Base-by-base conservation (phyloP, 2,797 vertebrate genomes). In the Halcyon smyrnensis region DNA sequence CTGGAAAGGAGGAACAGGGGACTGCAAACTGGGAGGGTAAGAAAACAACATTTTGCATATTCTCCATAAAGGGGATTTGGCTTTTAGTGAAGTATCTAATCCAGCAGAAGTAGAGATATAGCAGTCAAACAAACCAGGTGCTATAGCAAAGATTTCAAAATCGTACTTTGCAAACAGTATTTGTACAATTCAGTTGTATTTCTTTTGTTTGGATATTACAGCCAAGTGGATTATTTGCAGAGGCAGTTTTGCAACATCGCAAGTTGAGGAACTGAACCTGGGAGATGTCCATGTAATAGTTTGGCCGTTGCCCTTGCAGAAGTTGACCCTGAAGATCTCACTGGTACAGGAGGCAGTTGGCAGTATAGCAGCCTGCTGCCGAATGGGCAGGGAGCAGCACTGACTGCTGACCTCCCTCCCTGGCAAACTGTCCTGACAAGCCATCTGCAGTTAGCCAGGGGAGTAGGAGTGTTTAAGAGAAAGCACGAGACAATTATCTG, bases 11-110 rank as follows among this genome's bases (percentile, higher is more conserved):
- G 99, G 99, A 70, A 99, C 98, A 0, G 99, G 99, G 15, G 98
- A 99, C 98, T 99, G 98, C 98, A 99, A 99, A 95, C 93, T 99
- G 94, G 99, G 99, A 97, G 99, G 98, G 99, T 99, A 95, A 95
- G 98, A 56, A 85, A 93, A 68, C 24, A 8, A 23, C 9, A 28
- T 68, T 41, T 30, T 75, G 3, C 19, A 21, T 80, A 59, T 94
- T 68, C 24, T 54, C 18, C 14, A 15, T 39, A 71, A 46, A 37
- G 17, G 28, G 46, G 32, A 39, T 68, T 28, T 23, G 11, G 1
- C 3, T 36, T 93, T 80, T 67, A 74, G 48, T 71, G 20, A 77
- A 59, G 9, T 56, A 21, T 30, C 37, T 73, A 71, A 92, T 43
- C 48, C 37, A 75, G 21, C 24, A 89, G 36, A 84, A 77, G 16